Evolutionary conservation across 2,113 vertebrate species (phyloP), one percentile per base, ranked within the genome.

Genomic region (Acrocephalus kingi): DNA sequence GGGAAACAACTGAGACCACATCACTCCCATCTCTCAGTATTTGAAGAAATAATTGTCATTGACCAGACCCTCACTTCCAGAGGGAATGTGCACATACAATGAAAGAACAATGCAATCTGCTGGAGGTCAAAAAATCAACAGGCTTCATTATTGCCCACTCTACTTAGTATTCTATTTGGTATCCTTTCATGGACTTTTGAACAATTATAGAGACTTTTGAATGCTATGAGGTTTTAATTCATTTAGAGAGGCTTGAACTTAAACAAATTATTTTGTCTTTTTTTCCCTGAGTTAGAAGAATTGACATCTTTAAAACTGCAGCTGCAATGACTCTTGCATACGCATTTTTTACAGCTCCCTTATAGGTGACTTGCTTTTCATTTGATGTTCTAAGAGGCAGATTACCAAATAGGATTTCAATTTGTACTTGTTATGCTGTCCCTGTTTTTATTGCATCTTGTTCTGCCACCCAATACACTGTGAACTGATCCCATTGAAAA

Each of bases 361-460:
- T 56, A 11, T 3, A 78, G 54, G 27, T 71, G 56, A 66, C 73
- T 77, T 39, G 45, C 30, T 46, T 96, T 78, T 67, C 28, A 19
- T 72, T 93, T 84, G 46, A 15, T 80, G 27, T 83, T 87, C 28
- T 51, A 90, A 25, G 52, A 48, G 18, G 17, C 64, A 35, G 69
- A 74, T 91, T 72, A 89, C 7, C n/a, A 80, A 72, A 84, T n/a
- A 94, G 15, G 69, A 73, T 96, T 86, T 92, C 49, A n/a, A 58
- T 91, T 89, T 75, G 14, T 85, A 39, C 31, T 59, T 66, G 66
- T 79, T 92, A 46, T 9, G 7, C 35, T 89, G 49, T 81, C 39
- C 35, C 25, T 41, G 54, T 35, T 87, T 83, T 94, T 48, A 33
- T 75, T 92, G 68, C 77, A 80, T 28, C 11, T 82, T 66, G 17